Base-by-base conservation (phyloP, 2,888 invertebrate species). In the Phengaris arion region DNA sequence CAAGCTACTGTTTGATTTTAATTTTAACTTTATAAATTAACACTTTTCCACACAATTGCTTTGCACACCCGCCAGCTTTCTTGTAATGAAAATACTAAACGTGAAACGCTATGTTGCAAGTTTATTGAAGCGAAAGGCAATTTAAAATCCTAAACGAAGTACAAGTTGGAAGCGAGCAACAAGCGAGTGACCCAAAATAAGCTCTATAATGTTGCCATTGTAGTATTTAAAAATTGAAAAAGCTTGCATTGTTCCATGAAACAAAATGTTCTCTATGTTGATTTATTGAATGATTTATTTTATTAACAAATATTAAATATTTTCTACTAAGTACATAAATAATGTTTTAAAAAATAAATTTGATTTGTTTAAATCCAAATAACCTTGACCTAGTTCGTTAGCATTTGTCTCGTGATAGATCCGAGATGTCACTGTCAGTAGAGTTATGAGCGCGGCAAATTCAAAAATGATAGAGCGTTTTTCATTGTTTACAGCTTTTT, bases 51-150 rank as follows among this genome's bases (percentile, higher is more conserved):
- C 89, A 90, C 89, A 87, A 87, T 90, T 88, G 89, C 92, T 88
- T 90, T 89, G 91, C 93, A 93, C 93, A 93, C 93, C 93, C 93
- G 92, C 93, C 93, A 93, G 93, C 93, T 93, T 93, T 93, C 92
- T 90, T 91, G 86, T 91, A 90, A 89, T 90, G 87, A 93, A 92
- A 93, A 92, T 91, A 92, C 89, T 87, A 89, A 90, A 90, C 87
- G 75, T 90, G 52, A 51, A 72, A 90, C 85, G 87, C 88, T 92
- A 91, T 91, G 92, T 92, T 91, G 92, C 92, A 93, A 93, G 93
- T 92, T 92, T 92, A 92, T 91, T 90, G 92, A 93, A 92, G 93
- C 92, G 93, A 93, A 93, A 93, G 93, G 93, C 93, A 93, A 92
- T 86, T 89, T 22, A 90, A 90, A 90, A 88, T 86, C 86, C 85